These are phyloP conservation scores for Chrysopa pallens DNA, from an alignment of 1,140 invertebrate species.

Conservation along the genomic window DNA sequence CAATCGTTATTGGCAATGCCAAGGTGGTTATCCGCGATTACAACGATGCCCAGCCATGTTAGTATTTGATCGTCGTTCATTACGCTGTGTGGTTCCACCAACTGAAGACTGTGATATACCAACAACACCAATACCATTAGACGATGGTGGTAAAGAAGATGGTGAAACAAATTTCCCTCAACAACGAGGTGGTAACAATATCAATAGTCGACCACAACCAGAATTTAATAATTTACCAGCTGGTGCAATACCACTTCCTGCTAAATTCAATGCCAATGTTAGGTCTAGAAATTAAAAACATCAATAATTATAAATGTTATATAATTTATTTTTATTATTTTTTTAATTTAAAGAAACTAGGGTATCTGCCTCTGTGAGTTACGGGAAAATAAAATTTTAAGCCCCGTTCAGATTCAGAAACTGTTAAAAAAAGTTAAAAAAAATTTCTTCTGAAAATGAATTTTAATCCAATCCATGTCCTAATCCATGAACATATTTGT, in stretches of 20 bases:
- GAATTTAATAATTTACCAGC: conserved; percentile 17
- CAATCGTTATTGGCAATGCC: conserved; percentile 85
- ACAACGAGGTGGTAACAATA: conserved; percentile 10
- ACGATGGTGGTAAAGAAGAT: conserved; percentile 26
- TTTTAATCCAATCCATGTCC: too few relatives aligned
- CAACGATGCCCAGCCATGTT: conserved; percentile 79
- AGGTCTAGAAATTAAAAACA: conserved; percentile 10
- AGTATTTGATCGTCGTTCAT: conserved; percentile 67
- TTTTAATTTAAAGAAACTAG: background rate
- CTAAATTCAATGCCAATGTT: conserved; percentile 9
- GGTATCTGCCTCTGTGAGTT: too few relatives aligned
- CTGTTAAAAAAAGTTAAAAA: too few relatives aligned
- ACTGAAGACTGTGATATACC: conserved; percentile 75
- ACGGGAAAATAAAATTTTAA: too few relatives aligned
- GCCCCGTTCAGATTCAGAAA: too few relatives aligned
- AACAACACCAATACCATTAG: conserved; percentile 47
- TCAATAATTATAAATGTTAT: background rate
- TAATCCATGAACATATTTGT: too few relatives aligned
- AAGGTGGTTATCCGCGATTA: conserved; percentile 77
- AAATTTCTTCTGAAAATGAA: too few relatives aligned
- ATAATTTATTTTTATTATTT: background rate
- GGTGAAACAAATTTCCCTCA: conserved; percentile 15
- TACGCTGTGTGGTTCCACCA: conserved; percentile 72
- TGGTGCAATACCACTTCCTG: conserved; percentile 18
- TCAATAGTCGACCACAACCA: conserved; percentile 3